Evolutionary conservation across 2,888 invertebrate species (phyloP).

Genomic region (Polymixis lichenea): DNA sequence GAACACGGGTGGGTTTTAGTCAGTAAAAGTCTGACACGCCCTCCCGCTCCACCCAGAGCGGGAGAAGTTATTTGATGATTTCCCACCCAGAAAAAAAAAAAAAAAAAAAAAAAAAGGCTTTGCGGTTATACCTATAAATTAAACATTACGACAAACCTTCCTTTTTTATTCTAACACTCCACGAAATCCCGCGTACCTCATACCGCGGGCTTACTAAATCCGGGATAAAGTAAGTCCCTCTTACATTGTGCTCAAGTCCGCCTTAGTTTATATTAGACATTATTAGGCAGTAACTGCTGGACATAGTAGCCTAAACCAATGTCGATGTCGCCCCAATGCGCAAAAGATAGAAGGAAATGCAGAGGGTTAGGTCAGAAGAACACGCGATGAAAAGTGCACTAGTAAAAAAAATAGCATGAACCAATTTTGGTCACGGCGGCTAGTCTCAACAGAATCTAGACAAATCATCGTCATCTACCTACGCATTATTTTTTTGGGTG

Average conservation of each 20-base stretch:
- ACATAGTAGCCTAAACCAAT: constrained; percentile 15
- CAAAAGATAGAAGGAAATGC: background rate
- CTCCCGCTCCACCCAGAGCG: no score
- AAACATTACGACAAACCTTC: background rate
- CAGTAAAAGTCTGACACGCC: no score
- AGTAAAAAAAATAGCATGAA: background rate
- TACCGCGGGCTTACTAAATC: constrained; percentile 28
- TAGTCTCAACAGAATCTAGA: background rate
- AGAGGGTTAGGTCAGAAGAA: background rate
- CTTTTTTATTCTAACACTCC: constrained; percentile 13
- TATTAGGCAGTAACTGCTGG: constrained; percentile 30
- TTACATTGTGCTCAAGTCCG: constrained; percentile 11
- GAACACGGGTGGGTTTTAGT: no score
- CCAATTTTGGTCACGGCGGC: background rate
- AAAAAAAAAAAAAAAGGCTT: no score
- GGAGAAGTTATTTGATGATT: no score
- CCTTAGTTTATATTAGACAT: constrained; percentile 44
- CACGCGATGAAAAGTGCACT: no score
- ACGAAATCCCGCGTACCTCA: constrained; percentile 8
- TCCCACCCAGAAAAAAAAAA: no score
- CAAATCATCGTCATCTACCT: background rate
- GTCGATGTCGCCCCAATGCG: constrained; percentile 1
- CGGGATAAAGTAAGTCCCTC: constrained; percentile 4
- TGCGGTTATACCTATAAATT: background rate
- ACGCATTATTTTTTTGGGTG: no score